Evolutionary conservation across 1,140 invertebrate genomes (phyloP), one percentile per base, ranked within the genome.

Genomic region (Eupeodes corollae): DNA sequence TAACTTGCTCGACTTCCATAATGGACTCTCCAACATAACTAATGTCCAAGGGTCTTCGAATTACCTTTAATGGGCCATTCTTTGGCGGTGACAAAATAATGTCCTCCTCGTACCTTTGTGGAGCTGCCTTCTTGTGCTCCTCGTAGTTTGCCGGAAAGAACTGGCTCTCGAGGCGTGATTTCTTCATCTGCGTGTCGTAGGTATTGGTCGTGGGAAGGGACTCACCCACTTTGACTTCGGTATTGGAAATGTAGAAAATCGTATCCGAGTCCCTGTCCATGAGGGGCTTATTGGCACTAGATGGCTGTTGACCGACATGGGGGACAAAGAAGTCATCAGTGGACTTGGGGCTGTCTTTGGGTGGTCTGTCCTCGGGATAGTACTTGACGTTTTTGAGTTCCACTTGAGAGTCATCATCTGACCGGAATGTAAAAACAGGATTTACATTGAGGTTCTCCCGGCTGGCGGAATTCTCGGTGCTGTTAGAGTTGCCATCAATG

Each of bases 191-290:
- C 18, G 52, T 19, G 26, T 35, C 16, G n/a, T 35, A n/a, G 43
- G 18, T 30, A 10, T 48, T 52, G 26, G 47, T 42, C 6, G 57
- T 64, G 44, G 65, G 65, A 42, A 61, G 44, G 6, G 63, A 65
- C 31, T 68, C 66, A 10, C 60, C 59, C 40, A 68, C 63, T 49
- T 68, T 68, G 0, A 68, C 66, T 50, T 68, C 66, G 0, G 66
- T 68, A 46, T 68, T 68, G n/a, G 66, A 68, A 2, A 68, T 68
- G 38, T 68, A 68, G 42, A 68, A 68, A 31, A 68, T 67, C 0
- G 66, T 68, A 46, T 68, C 65, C 2, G 63, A 66, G 42, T 68
- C 66, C 9, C 63, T 56, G 45, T 68, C 65, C 15, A 65, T 58
- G 18, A 33, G 41, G 12, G 42, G 53, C 11, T 56, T 56, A 18